Conservation (phyloP, 2,797 vertebrate species). For the Labeo calbasu region DNA sequence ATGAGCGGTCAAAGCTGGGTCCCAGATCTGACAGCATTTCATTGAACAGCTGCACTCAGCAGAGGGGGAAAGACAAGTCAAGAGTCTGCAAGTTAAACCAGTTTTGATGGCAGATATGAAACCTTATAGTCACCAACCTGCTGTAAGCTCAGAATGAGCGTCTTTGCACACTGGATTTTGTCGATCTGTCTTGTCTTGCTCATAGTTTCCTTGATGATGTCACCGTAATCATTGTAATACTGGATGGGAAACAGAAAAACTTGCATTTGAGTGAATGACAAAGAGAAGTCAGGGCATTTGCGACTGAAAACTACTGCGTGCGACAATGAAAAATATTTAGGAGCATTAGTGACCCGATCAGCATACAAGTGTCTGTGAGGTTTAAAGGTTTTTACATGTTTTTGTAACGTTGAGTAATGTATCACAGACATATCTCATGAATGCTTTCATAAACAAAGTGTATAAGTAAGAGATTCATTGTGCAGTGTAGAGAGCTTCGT, state of each 20-base stretch:
- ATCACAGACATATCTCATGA: no score
- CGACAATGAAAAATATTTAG: no score
- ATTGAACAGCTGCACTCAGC: slow-evolving; percentile 87
- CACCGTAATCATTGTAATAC: slow-evolving; percentile 99
- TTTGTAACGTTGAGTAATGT: no score
- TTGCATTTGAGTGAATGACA: background rate
- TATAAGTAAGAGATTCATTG: no score
- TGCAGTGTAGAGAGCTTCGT: no score
- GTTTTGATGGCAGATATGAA: background rate
- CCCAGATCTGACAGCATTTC: slow-evolving; percentile 98
- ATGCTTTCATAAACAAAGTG: no score
- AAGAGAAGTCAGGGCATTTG: no score
- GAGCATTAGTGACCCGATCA: no score
- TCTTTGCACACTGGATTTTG: slow-evolving; percentile 99
- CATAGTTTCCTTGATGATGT: slow-evolving; percentile 99
- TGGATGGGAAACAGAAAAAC: slow-evolving; percentile 61
- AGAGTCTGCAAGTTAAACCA: background rate
- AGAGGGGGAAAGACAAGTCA: slow-evolving; percentile 14
- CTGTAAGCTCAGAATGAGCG: slow-evolving; percentile 97
- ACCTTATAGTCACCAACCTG: slow-evolving; percentile 81
- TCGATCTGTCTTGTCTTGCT: slow-evolving; percentile 99
- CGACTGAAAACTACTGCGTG: no score
- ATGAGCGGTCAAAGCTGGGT: slow-evolving; percentile 95
- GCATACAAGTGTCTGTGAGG: no score
- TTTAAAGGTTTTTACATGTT: no score